phyloP scores from a whole-genome alignment of 1,140 invertebrate genomes.

The Lucilia cuprina region DNA sequence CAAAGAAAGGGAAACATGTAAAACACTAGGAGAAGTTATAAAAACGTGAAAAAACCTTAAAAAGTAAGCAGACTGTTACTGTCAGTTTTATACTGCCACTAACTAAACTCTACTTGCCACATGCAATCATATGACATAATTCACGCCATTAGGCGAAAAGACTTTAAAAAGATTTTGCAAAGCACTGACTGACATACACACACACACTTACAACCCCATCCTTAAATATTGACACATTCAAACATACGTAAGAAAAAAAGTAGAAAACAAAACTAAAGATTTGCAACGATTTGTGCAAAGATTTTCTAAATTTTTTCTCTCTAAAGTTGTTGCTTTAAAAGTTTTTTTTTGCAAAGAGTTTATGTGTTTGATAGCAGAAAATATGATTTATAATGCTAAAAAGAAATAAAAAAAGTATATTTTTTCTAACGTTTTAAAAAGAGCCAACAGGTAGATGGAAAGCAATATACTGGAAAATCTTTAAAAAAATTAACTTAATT shows the following conservation, averaged over 20 bases:
- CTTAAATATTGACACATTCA: no score
- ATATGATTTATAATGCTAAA: slow-evolving; percentile 29
- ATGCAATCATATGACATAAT: slow-evolving; percentile 34
- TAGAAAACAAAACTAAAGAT: slow-evolving; percentile 23
- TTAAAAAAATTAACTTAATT: neutral
- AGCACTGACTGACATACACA: neutral
- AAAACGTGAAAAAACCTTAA: neutral
- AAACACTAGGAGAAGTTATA: slow-evolving; percentile 1
- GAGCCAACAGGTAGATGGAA: neutral
- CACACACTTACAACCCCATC: neutral
- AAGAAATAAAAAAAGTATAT: neutral
- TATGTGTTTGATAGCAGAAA: neutral
- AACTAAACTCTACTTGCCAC: slow-evolving; percentile 33
- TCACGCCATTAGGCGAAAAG: slow-evolving; percentile 31
- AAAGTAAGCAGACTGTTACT: slow-evolving; percentile 13
- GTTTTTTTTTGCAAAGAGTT: neutral
- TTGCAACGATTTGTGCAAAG: slow-evolving; percentile 29
- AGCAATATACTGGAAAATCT: no score
- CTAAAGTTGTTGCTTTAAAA: neutral
- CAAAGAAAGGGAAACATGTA: neutral
- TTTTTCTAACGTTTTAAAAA: neutral
- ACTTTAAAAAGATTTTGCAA: slow-evolving; percentile 17
- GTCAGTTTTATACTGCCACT: slow-evolving; percentile 12
- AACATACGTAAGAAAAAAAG: neutral
- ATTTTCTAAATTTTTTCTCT: neutral